Evolutionary conservation across 2,797 vertebrate species (phyloP).

Genomic region (Lagorchestes hirsutus): DNA sequence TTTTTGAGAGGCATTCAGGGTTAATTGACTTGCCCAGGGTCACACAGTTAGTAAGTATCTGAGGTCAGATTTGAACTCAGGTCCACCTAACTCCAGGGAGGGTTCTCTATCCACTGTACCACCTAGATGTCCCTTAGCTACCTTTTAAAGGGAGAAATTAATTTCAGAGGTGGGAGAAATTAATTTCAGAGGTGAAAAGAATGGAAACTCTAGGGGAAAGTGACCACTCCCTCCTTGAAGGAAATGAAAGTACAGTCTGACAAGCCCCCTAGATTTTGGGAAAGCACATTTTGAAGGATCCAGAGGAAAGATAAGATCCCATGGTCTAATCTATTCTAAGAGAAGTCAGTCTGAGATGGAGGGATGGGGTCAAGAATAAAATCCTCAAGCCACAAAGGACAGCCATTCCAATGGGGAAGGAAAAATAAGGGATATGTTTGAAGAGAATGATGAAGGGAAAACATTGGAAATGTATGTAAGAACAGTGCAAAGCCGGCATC

Average conservation of each 20-base stretch:
- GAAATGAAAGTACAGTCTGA: background rate
- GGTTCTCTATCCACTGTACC: background rate
- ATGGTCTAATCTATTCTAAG: background rate
- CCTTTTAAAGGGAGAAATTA: background rate
- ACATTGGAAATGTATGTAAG: too few species aligned
- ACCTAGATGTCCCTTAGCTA: background rate
- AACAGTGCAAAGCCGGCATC: background rate
- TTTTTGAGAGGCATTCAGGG: too few species aligned
- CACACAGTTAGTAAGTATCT: background rate
- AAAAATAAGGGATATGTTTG: background rate
- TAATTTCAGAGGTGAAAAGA: background rate
- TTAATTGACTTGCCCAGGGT: background rate
- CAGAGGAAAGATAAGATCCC: background rate
- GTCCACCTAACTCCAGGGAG: too few species aligned
- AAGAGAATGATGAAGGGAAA: too few species aligned
- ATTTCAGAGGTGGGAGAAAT: background rate
- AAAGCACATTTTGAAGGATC: background rate
- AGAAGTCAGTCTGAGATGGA: background rate
- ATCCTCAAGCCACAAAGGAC: background rate
- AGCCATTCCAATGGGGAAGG: background rate
- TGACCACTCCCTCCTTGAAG: background rate
- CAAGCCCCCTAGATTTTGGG: background rate
- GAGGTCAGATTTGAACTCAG: background rate
- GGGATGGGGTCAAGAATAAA: background rate
- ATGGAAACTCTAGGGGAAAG: background rate